These are phyloP conservation scores for Thamnophis elegans DNA, from an alignment of 2,797 vertebrate genomes.

Conservation along the genomic window DNA sequence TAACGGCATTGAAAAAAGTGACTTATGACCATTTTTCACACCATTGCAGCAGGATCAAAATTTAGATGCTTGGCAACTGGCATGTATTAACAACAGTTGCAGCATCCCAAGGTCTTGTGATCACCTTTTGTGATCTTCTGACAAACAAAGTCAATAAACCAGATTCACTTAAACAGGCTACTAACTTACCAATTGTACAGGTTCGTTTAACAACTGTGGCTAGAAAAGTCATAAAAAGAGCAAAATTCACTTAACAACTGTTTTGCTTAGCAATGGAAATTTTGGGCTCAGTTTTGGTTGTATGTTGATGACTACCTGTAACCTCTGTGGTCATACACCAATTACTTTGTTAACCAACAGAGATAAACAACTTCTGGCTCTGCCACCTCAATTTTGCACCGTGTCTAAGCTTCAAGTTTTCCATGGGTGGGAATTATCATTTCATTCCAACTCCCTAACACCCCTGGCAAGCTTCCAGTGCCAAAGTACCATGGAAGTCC, in stretches of 20 bases:
- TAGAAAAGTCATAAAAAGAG: neutral
- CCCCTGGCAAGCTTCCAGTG: neutral
- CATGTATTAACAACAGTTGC: neutral
- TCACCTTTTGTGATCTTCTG: neutral
- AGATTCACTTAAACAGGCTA: neutral
- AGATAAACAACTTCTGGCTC: neutral
- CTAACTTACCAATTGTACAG: neutral
- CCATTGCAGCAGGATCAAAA: neutral
- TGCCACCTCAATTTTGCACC: neutral
- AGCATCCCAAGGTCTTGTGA: neutral
- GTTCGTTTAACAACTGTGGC: neutral
- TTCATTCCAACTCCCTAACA: neutral
- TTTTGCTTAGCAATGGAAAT: neutral
- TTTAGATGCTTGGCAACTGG: neutral
- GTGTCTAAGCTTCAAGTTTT: neutral
- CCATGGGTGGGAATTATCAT: neutral
- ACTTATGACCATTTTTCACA: neutral
- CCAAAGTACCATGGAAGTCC: neutral
- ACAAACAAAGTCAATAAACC: neutral
- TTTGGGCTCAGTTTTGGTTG: neutral
- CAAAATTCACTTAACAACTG: neutral
- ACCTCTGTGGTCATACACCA: neutral
- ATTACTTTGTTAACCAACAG: neutral
- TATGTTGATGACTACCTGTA: neutral
- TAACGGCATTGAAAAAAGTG: neutral